Percentiles rank a stretch among this genome's conserved stretches.
These are phyloP conservation scores for Ageneiosus marmoratus DNA, from an alignment of 2,113 vertebrate species.

Conservation along the genomic window DNA sequence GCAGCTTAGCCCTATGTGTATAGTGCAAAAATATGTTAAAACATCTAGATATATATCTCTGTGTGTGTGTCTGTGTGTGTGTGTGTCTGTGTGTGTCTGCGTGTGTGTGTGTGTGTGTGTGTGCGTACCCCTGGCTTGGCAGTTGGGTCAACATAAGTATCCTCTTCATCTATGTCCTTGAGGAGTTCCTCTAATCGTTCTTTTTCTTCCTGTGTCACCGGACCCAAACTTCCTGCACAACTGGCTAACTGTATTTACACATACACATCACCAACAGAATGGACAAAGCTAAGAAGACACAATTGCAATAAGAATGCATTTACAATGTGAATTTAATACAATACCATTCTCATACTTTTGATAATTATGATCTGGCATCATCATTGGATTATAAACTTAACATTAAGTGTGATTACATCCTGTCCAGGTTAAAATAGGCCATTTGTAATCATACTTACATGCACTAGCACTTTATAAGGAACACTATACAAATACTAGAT, in stretches of 20 bases:
- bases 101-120: not conserved
- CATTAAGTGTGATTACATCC: not conserved
- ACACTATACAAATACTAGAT: too few relatives aligned
- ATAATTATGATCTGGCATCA: not conserved
- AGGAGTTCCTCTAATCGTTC: constrained; percentile 81
- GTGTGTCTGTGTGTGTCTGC: not conserved
- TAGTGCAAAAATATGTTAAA: not conserved
- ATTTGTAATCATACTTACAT: not conserved
- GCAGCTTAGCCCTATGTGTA: not conserved
- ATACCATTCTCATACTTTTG: constrained; percentile 29
- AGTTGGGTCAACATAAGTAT: constrained; percentile 28
- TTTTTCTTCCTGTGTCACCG: constrained; percentile 81
- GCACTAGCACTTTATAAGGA: not conserved
- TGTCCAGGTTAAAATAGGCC: not conserved
- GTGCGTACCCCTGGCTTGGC: constrained; percentile 30
- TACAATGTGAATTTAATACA: constrained; percentile 4
- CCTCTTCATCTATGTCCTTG: constrained; percentile 72
- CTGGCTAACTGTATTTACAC: constrained; percentile 77
- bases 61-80: not conserved
- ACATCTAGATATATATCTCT: not conserved
- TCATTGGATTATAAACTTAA: not conserved
- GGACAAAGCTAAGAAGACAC: not conserved
- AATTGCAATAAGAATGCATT: too few relatives aligned
- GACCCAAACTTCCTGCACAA: constrained; percentile 69
- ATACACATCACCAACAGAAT: constrained; percentile 34